Evolutionary conservation across 2,113 vertebrate genomes (phyloP), one percentile per base, ranked within the genome.

Genomic region (Tylochromis polylepis): DNA sequence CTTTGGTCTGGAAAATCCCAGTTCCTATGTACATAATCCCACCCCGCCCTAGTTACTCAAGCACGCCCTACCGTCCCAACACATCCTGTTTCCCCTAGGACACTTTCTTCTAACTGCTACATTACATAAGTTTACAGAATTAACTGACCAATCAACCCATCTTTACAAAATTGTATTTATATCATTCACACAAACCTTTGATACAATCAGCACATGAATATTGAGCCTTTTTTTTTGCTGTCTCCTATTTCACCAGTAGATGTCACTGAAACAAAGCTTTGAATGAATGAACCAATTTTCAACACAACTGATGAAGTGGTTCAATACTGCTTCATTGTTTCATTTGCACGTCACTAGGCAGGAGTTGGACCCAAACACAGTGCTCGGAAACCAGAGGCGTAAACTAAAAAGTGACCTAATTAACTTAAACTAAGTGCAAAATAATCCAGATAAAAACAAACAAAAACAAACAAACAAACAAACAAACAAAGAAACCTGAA

Each of bases 151-250:
- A 59, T 59, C 4, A 8, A 58, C 3, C 12, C 57, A 59, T 29
- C 0, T 12, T 59, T 59, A 29, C 7, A 59, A 59, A 59, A 59
- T 29, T 59, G 14, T 16, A 29, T 59, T 59, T 59, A 59, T 5
- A 16, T 59, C 57, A 59, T 16, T 59, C 14, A 29, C 14, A 59
- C 57, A 10, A 58, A 58, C 29, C 12, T 27, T 59, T 0, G 57
- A 59, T 59, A 29, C 24, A 59, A 59, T 29, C 57, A 16, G 24
- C 2, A 29, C 5, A 9, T 59, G 24, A 11, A 29, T 29, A 29
- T 29, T 59, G 24, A 59, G 2, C 29, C 0, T 16, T 29, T 0
- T 29, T 0, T 29, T 59, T 8, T 59, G 4, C 14, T 29, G 57
- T 29, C 24, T 59, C 24, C 24, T 16, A 59, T 59, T 59, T 59